Evolutionary conservation across 2,113 vertebrate species (phyloP).

Genomic region (Chunga burmeisteri): DNA sequence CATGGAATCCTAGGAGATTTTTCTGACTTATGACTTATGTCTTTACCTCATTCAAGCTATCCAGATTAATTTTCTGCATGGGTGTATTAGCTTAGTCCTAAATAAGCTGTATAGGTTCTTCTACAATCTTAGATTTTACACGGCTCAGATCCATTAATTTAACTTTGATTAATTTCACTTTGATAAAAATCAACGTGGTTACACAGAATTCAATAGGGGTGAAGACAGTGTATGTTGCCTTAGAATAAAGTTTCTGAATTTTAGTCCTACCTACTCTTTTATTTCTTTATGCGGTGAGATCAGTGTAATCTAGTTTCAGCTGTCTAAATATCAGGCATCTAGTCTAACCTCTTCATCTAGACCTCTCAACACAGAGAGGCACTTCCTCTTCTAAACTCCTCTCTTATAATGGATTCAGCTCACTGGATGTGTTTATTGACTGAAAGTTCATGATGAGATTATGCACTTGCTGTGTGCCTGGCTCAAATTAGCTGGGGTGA

Average conservation of each 20-base stretch:
- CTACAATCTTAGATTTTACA: not conserved
- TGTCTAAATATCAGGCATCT: not conserved
- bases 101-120: not conserved
- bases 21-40: not conserved
- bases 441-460: not conserved
- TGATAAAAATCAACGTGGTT: not conserved
- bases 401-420: not conserved
- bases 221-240: not conserved
- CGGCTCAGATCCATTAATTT: not conserved
- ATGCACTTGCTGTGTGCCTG: not conserved
- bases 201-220: not conserved
- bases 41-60: not conserved
- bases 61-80: not conserved
- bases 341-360: not conserved
- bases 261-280: not conserved
- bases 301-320: not conserved
- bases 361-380: not conserved
- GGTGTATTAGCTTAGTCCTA: not conserved
- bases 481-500: not conserved
- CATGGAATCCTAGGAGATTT: not conserved
- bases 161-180: not conserved
- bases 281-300: not conserved
- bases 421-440: not conserved
- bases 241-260: not conserved
- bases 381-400: not conserved